A percentile compares a stretch with the other conserved stretches of the same genome.
Evolutionary conservation across 2,888 invertebrate species (phyloP).

Genomic region (Tetragonula carbonaria): DNA sequence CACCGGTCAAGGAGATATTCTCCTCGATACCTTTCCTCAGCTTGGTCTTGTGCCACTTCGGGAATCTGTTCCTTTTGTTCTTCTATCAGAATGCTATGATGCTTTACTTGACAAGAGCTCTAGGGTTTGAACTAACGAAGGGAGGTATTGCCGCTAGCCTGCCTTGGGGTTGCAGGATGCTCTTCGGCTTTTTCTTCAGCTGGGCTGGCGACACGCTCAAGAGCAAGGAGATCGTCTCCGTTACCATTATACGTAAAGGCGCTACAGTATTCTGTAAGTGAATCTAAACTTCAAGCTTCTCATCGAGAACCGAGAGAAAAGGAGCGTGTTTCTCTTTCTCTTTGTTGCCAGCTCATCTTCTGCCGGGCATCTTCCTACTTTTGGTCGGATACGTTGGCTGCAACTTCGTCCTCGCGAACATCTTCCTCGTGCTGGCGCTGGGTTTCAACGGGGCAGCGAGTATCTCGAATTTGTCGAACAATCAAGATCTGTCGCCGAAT

Average conservation of each 20-base stretch:
- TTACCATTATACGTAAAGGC: constrained; percentile 80
- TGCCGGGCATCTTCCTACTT: constrained; percentile 86
- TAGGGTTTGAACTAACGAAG: constrained; percentile 89
- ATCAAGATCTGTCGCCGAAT: constrained; percentile 90
- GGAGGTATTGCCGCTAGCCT: constrained; percentile 89
- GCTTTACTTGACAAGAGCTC: constrained; percentile 89
- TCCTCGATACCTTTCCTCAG: constrained; percentile 89
- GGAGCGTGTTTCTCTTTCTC: constrained; percentile 36
- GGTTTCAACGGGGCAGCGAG: constrained; percentile 84
- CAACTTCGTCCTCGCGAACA: constrained; percentile 72
- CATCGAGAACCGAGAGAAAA: not conserved
- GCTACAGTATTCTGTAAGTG: constrained; percentile 79
- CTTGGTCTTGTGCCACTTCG: constrained; percentile 88
- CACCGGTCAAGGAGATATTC: constrained; percentile 87
- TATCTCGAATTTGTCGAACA: constrained; percentile 84
- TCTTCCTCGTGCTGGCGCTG: constrained; percentile 76
- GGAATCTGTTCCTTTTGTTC: constrained; percentile 91
- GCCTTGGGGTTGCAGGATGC: constrained; percentile 89
- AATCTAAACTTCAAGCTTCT: not conserved
- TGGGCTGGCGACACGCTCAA: constrained; percentile 88
- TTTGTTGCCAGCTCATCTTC: constrained; percentile 85
- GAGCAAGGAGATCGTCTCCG: constrained; percentile 82
- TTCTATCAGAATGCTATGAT: constrained; percentile 91
- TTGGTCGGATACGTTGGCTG: constrained; percentile 78
- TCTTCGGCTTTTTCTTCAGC: constrained; percentile 90